Base-by-base conservation (phyloP, 2,888 invertebrate genomes). In the Calameuta filiformis region DNA sequence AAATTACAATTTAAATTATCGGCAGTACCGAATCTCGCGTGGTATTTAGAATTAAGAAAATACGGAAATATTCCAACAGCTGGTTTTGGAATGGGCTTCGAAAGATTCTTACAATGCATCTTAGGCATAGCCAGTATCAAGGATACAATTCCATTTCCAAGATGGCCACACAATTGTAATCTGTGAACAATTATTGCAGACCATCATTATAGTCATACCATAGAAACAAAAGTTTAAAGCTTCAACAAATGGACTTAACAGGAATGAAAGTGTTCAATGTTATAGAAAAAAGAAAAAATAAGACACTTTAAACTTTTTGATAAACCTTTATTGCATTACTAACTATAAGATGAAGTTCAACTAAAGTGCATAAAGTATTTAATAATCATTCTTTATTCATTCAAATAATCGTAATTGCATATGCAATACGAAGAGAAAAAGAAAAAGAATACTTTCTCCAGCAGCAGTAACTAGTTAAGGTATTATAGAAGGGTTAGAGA, bases 41-140 rank as follows among this genome's bases (percentile, higher is more conserved):
- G 99, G 99, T 99, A 99, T 91, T 92, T 98, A 77, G 97, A 99
- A 75, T 91, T 99, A 77, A 93, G 99, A 79, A 95, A 95, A 91
- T 97, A 94, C 92, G 99, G 99, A 0, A 95, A 96, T 79, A 95
- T 97, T 68, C 95, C 97, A 0, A 98, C 98, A 12, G 98, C 96
- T 31, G 99, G 99, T 1, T 99, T 97, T 92, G 99, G 99, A 11
- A 93, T 99, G 87, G 99, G 99, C 0, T 95, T 99, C 88, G 99
- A 99, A 90, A 94, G 99, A 85, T 95, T 96, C 85, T 90, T 99
- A 78, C 97, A 98, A 92, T 94, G 95, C 76, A 82, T 99, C 68
- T 94, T 98, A 69, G 95, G 96, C 76, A 94, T 98, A 69, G 92
- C 93, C 73, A 99, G 98, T 92, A 98, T 99, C 84, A 97, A 97